Evolutionary conservation across 1,140 invertebrate species (phyloP).

Genomic region (Drosophila auraria): DNA sequence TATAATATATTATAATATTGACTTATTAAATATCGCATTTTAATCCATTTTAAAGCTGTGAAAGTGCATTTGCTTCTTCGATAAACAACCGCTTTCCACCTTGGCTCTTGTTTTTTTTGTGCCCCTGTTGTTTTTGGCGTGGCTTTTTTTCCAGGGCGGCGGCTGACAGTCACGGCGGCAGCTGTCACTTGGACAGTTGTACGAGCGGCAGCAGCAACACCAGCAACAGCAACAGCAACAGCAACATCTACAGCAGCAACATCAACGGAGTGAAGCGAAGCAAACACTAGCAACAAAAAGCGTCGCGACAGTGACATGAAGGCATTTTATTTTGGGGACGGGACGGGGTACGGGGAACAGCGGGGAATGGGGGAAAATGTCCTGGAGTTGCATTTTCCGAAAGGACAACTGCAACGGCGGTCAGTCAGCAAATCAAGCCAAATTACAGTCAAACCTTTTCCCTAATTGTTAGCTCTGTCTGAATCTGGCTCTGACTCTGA

Average conservation of each 20-base stretch:
- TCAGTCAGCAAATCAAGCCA: conserved; percentile 71
- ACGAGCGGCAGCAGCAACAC: conserved; percentile 60
- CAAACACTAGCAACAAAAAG: conserved; percentile 62
- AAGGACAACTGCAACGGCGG: conserved; percentile 25
- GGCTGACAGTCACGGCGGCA: conserved; percentile 73
- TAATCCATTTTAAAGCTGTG: accelerated
- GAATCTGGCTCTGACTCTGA: conserved; percentile 2
- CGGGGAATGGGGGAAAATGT: not conserved
- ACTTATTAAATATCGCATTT: not conserved
- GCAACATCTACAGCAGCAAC: conserved; percentile 35
- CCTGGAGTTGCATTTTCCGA: conserved; percentile 45
- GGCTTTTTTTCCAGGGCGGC: conserved; percentile 30
- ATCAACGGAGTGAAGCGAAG: conserved; percentile 46
- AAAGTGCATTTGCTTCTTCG: conserved; percentile 2
- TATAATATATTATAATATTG: too few relatives aligned
- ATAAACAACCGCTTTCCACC: not conserved
- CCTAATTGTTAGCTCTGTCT: conserved; percentile 64
- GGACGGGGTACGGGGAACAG: not conserved
- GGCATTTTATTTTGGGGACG: conserved; percentile 40
- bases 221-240: conserved; percentile 47
- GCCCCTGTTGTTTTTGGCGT: conserved; percentile 37
- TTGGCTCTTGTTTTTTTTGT: conserved; percentile 15
- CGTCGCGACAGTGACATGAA: conserved; percentile 60
- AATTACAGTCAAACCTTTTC: conserved; percentile 68
- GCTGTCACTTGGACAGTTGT: conserved; percentile 82